Conservation (phyloP, 1,140 invertebrate genomes). For the Elymnias hypermnestra region DNA sequence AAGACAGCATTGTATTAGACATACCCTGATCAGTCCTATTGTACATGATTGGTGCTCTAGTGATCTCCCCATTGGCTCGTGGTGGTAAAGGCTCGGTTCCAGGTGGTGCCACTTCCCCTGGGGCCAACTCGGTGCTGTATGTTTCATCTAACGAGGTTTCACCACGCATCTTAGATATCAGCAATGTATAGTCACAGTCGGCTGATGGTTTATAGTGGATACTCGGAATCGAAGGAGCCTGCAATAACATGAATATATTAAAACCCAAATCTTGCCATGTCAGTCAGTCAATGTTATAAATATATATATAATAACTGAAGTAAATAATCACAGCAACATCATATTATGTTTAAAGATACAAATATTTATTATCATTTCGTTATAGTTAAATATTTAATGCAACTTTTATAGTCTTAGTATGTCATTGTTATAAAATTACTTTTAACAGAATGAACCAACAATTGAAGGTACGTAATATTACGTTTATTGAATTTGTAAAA, state of each 20-base stretch:
- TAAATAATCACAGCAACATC: too few species aligned
- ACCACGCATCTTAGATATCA: slow-evolving; percentile 90
- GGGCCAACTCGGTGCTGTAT: slow-evolving; percentile 28
- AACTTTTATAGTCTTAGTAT: too few species aligned
- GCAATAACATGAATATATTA: slow-evolving; percentile 6
- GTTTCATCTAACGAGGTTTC: slow-evolving; percentile 46
- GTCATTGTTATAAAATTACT: too few species aligned
- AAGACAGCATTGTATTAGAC: neutral
- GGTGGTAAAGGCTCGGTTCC: slow-evolving; percentile 53
- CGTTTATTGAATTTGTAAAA: too few species aligned
- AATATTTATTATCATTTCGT: too few species aligned
- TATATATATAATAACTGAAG: too few species aligned
- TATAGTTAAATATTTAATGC: too few species aligned
- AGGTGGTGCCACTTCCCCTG: slow-evolving; percentile 56
- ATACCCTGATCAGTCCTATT: slow-evolving; percentile 24
- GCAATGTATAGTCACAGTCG: slow-evolving; percentile 89
- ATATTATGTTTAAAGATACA: too few species aligned
- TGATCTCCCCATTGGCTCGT: slow-evolving; percentile 31
- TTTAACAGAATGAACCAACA: too few species aligned
- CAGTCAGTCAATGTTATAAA: too few species aligned
- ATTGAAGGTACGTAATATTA: too few species aligned
- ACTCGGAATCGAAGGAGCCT: slow-evolving; percentile 81
- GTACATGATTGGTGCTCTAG: slow-evolving; percentile 52
- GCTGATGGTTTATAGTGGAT: slow-evolving; percentile 87
- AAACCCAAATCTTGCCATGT: too few species aligned